Percentiles rank a stretch among this genome's conserved stretches.
Evolutionary conservation across 2,797 vertebrate genomes (phyloP).

Genomic region (Sphaeramia orbicularis): DNA sequence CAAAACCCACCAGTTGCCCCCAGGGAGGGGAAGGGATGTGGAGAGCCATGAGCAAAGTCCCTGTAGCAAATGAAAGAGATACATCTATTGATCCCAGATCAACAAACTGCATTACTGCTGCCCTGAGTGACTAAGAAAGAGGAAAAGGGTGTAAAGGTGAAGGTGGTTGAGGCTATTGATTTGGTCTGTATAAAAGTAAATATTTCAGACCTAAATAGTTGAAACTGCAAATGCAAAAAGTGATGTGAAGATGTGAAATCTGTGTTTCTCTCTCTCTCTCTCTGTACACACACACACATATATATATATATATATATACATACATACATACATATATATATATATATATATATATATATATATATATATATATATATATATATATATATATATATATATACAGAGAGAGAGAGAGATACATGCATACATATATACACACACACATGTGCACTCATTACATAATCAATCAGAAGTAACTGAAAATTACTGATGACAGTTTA

Average conservation of each 20-base stretch:
- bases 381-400: neutral
- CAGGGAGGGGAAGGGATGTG: slow-evolving; percentile 62
- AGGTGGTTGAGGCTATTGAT: neutral
- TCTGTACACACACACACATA: too few species aligned
- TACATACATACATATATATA: too few species aligned
- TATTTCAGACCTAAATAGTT: too few species aligned
- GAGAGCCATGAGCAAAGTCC: slow-evolving; percentile 49
- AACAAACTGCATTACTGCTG: slow-evolving; percentile 77
- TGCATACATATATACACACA: too few species aligned
- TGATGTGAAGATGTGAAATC: too few species aligned
- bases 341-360: neutral
- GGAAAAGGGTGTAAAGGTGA: slow-evolving; percentile 42
- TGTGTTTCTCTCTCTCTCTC: too few species aligned
- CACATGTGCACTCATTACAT: too few species aligned
- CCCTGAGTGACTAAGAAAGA: slow-evolving; percentile 50
- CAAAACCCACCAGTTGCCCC: slow-evolving; percentile 70
- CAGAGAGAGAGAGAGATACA: too few species aligned
- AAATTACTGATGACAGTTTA: too few species aligned
- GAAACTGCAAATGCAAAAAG: too few species aligned
- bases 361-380: neutral
- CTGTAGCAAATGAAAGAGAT: slow-evolving; percentile 67
- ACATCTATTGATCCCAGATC: slow-evolving; percentile 85
- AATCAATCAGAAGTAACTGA: too few species aligned
- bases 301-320: neutral
- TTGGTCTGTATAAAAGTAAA: too few species aligned